Conservation (phyloP, 2,113 vertebrate species). For the Phalacrocorax brasilianus region DNA sequence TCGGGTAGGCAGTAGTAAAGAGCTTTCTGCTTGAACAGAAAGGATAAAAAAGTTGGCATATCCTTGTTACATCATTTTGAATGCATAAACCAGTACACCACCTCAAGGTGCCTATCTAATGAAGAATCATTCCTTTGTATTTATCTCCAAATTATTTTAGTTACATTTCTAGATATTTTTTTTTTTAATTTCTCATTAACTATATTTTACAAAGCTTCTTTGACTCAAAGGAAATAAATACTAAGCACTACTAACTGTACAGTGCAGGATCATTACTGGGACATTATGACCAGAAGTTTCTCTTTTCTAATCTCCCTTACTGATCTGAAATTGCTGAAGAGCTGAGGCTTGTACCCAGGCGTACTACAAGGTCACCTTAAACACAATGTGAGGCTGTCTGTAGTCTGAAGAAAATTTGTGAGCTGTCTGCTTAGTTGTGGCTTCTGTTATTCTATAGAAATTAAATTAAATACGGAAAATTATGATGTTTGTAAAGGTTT, state of each 20-base stretch:
- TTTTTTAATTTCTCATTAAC: neutral
- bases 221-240: neutral
- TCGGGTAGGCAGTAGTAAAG: conserved; percentile 15
- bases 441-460: neutral
- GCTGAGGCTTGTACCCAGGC: neutral
- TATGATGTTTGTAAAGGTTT: conserved; percentile 9
- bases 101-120: neutral
- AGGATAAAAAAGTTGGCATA: neutral
- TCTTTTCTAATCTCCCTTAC: neutral
- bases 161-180: neutral
- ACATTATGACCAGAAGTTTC: neutral
- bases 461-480: conserved; percentile 13
- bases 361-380: neutral
- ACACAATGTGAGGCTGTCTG: neutral
- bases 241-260: neutral
- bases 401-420: neutral
- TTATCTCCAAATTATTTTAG: neutral
- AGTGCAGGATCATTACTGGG: neutral
- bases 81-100: neutral
- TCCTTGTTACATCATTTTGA: neutral
- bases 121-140: neutral
- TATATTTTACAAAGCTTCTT: neutral
- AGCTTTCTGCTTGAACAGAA: conserved; percentile 11
- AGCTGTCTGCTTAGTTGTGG: neutral
- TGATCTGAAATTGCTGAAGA: neutral